These are phyloP conservation scores for Bettongia penicillata DNA, from an alignment of 2,113 vertebrate genomes.

Conservation along the genomic window DNA sequence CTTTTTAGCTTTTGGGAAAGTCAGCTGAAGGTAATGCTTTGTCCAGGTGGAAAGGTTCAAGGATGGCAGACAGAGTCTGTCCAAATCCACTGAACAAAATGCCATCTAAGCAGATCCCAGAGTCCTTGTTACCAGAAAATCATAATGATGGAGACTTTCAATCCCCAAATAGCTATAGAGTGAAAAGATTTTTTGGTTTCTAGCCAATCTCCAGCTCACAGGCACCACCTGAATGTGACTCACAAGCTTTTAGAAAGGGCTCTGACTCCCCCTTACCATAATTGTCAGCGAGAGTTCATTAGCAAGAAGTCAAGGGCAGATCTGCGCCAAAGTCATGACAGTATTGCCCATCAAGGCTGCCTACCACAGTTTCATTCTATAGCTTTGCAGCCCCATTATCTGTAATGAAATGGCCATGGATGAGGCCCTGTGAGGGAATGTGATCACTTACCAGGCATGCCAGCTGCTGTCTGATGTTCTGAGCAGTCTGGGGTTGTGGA, in stretches of 20 bases:
- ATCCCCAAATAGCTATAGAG: not conserved
- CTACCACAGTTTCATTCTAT: not conserved
- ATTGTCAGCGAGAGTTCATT: not conserved
- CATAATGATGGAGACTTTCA: slow-evolving; percentile 14
- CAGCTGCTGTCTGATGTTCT: not conserved
- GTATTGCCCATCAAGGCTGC: not conserved
- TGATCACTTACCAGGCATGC: not conserved
- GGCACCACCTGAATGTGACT: not conserved
- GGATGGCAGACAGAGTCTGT: not conserved
- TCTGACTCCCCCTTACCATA: not conserved
- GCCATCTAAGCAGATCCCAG: not conserved
- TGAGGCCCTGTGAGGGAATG: not conserved
- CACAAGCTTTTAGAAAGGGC: not conserved
- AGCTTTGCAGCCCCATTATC: not conserved
- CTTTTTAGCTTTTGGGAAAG: not conserved
- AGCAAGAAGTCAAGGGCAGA: not conserved
- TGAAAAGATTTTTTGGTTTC: slow-evolving; percentile 1
- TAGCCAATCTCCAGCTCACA: not conserved
- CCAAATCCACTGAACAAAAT: slow-evolving; percentile 32
- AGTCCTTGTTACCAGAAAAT: slow-evolving; percentile 31
- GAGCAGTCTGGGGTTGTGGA: slow-evolving; percentile 25
- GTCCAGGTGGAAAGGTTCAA: not conserved
- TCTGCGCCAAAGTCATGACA: not conserved
- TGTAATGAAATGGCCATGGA: not conserved
- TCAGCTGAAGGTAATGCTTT: not conserved